Conservation (phyloP, 2,797 vertebrate species). For the Tachyglossus aculeatus region DNA sequence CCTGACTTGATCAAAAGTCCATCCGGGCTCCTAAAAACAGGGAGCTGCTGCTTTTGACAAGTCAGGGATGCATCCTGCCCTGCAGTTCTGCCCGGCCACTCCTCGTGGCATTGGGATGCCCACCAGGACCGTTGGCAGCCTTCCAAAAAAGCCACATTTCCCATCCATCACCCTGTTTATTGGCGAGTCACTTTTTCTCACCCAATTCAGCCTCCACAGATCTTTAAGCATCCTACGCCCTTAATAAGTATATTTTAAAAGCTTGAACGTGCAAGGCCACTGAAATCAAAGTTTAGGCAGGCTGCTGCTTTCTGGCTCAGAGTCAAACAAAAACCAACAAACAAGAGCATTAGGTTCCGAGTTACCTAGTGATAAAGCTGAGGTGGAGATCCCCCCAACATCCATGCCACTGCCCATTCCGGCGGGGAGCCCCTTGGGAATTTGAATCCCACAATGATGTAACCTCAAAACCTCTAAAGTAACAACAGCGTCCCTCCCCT, state of each 20-base stretch:
- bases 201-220: background rate
- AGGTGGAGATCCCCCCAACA: no score
- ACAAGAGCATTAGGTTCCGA: no score
- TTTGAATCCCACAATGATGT: no score
- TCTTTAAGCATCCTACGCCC: background rate
- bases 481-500: conserved; percentile 2
- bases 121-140: background rate
- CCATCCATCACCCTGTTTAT: conserved; percentile 5
- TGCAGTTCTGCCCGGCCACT: conserved; percentile 23
- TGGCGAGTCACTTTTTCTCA: background rate
- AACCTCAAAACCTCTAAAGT: background rate
- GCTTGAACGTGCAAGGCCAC: conserved; percentile 8
- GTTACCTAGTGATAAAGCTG: no score
- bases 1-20: no score
- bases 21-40: conserved; percentile 3
- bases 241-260: conserved; percentile 16
- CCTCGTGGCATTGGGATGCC: conserved; percentile 24
- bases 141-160: conserved; percentile 16
- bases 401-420: no score
- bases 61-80: background rate
- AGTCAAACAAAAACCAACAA: no score
- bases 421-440: no score
- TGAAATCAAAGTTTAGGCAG: no score
- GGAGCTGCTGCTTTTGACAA: conserved; percentile 12
- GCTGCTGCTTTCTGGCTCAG: no score